Percentiles rank a stretch among this genome's conserved stretches.
Evolutionary conservation across 2,888 invertebrate species (phyloP).

Genomic region (Phalera bucephala): DNA sequence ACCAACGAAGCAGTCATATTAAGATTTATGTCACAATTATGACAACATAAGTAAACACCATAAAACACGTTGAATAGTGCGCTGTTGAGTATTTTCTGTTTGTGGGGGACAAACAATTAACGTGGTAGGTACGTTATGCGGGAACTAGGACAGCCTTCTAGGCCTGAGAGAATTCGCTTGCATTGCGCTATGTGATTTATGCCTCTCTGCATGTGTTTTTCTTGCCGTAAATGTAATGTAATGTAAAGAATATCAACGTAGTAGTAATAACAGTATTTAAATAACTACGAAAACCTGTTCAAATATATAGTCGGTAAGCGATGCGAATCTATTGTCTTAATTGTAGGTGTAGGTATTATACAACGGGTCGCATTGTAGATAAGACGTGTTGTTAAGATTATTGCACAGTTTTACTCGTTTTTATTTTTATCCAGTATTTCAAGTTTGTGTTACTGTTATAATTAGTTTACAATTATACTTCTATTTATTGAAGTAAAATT

Average conservation of each 20-base stretch:
- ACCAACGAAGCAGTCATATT: too few relatives aligned
- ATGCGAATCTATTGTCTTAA: neutral
- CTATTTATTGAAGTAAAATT: too few relatives aligned
- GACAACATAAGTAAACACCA: too few relatives aligned
- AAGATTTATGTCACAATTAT: too few relatives aligned
- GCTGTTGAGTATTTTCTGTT: slow-evolving; percentile 8
- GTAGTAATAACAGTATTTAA: slow-evolving; percentile 1
- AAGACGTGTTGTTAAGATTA: neutral
- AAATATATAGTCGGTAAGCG: neutral
- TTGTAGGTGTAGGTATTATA: neutral
- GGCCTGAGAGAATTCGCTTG: slow-evolving; percentile 19
- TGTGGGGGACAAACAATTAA: slow-evolving; percentile 21
- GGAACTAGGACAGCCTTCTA: slow-evolving; percentile 30
- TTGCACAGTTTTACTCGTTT: neutral
- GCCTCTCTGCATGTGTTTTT: slow-evolving; percentile 2
- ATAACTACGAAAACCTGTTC: neutral
- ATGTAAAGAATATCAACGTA: slow-evolving; percentile 6
- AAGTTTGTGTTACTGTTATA: too few relatives aligned
- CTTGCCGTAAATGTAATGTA: slow-evolving; percentile 4
- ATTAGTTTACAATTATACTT: too few relatives aligned
- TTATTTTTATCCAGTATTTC: too few relatives aligned
- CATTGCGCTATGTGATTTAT: slow-evolving; percentile 11
- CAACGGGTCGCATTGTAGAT: slow-evolving; percentile 1
- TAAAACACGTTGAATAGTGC: neutral
- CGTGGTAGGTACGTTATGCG: slow-evolving; percentile 23